Base-by-base conservation (phyloP, 2,113 vertebrate genomes). In the Cercocebus atys region DNA sequence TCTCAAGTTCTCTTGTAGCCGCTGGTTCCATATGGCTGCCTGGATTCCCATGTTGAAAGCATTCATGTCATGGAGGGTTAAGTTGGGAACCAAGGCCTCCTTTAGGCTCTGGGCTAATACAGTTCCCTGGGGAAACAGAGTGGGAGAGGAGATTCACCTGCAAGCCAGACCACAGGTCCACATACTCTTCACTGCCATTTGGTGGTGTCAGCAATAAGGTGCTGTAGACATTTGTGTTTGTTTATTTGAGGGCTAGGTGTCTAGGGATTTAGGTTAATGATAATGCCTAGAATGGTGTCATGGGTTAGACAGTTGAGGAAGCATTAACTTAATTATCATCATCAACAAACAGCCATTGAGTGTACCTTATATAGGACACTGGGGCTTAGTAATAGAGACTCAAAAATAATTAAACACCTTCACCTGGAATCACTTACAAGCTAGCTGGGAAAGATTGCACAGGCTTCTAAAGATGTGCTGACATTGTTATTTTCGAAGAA, bases 251-350 rank as follows among this genome's bases (percentile, higher is more conserved):
- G 45, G 32, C 2, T 55, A 57, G 7, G 27, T 87, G 5, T 88
- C 95, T 61, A 88, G 5, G 27, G 72, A 66, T 81, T 85, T 89
- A 35, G 72, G 32, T 72, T 88, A 87, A 83, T 88, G 50, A 93
- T 30, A 80, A 38, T 18, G 43, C 38, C 78, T 70, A 90, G 52
- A 50, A 72, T 93, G 68, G 35, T 94, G 59, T 88, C 23, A n/a
- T 90, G 82, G 27, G 61, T 86, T 91, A 78, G 94, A 82, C 75
- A 94, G 88, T 88, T 91, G 90, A 81, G 35, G 18, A n/a, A 88
- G 84, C n/a, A 91, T 95, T 78, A 95, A 93, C 47, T 93, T 72
- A 87, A 59, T 93, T 84, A 93, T 79, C 72, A 79, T 85, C 72
- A 82, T 78, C 76, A 94, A 55, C 55, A 94, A 81, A 93, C 18